A percentile compares a stretch with the other conserved stretches of the same genome.
phyloP scores from a whole-genome alignment of 2,797 vertebrate species.

The Morus bassanus region DNA sequence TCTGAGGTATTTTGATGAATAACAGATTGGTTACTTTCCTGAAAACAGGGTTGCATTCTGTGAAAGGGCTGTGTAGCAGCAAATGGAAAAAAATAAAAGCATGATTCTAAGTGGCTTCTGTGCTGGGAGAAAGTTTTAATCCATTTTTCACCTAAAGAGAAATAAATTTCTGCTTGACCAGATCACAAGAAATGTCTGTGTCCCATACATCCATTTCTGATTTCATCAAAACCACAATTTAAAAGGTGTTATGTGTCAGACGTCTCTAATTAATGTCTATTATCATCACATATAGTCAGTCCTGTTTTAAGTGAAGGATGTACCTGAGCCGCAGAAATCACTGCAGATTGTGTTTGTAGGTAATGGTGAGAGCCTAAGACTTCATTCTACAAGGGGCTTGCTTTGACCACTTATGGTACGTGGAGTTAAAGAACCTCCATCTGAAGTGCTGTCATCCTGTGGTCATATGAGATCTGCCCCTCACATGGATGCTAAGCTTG shows the following conservation, averaged over 20 bases:
- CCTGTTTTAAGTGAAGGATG: background rate
- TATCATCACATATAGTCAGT: background rate
- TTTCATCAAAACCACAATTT: background rate
- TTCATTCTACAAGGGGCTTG: background rate
- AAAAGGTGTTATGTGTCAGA: background rate
- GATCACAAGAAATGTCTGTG: background rate
- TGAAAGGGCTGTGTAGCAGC: background rate
- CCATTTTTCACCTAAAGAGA: background rate
- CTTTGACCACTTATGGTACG: background rate
- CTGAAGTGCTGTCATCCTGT: background rate
- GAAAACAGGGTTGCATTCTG: background rate
- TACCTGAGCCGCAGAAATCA: background rate
- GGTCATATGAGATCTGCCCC: background rate
- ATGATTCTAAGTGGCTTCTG: background rate
- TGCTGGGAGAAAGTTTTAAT: background rate
- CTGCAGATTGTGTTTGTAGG: background rate
- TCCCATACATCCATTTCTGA: background rate
- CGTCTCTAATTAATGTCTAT: background rate
- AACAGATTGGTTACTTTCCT: background rate
- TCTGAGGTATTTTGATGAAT: background rate
- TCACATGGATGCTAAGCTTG: background rate
- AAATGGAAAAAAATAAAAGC: background rate
- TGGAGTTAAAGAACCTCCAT: background rate
- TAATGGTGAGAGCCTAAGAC: background rate
- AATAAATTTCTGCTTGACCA: background rate